Base-by-base conservation (phyloP, 1,140 invertebrate species). In the Brachionus sp. region DNA sequence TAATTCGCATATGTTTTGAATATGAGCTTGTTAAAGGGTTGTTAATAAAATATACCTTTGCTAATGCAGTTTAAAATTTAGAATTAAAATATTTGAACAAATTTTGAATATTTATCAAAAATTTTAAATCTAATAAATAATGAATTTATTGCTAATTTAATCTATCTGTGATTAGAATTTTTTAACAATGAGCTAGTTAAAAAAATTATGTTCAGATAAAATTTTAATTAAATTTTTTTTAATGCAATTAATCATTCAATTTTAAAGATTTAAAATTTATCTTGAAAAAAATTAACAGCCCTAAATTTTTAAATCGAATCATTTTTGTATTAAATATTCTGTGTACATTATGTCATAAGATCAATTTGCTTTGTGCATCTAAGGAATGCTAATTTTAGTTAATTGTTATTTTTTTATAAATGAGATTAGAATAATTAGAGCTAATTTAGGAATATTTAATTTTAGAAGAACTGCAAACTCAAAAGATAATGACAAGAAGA, bases 401-500 rank as follows among this genome's bases (percentile, higher is more conserved):
- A 39, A 70, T 70, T 77, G 37, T 77, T n/a, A n/a, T 46, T 29
- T 29, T 46, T 50, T 44, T 77, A 7, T 37, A 19, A 29, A 5
- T 77, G n/a, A 39, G 37, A 44, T 44, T 19, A 35, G 25, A 37
- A 9, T 16, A 13, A 5, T 70, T 5, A n/a, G 44, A 35, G 10
- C 25, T 23, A 57, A 53, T 78, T 13, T 46, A 62, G 10, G n/a
- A 6, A 35, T 82, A 19, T 44, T 82, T 64, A 57, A 57, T 3
- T 46, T 39, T 19, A 57, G 53, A 82, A 53, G 80, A 82, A 46
- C 42, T 80, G 19, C 46, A 80, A 25, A 29, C 53, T 50, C 80
- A 66, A 35, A 44, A 82, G n/a, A 82, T 82, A 29, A 93, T 92
- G 83, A 92, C 92, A n/a, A 90, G 93, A 4, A 89, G 94, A 77